Evolutionary conservation across 92 coral and sea anemone species (phyloP).

Genomic region (Paragorgia papillata): DNA sequence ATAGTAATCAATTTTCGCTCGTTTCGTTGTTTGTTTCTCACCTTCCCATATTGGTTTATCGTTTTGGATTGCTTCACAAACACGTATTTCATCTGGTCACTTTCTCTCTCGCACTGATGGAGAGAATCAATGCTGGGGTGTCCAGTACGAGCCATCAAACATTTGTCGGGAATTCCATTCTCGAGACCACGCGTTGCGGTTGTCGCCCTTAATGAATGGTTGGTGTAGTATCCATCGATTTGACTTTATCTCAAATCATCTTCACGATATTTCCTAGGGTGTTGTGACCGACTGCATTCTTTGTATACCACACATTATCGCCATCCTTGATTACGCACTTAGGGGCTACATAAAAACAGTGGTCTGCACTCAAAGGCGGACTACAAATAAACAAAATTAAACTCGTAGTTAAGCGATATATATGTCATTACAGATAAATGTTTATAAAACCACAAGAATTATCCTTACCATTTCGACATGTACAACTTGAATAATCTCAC

Average conservation of each 20-base stretch:
- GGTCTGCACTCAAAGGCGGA: slow-evolving; percentile 1
- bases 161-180: slow-evolving; percentile 49
- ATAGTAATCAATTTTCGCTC: slow-evolving; percentile 3
- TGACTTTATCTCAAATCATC: slow-evolving; percentile 34
- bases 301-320: slow-evolving; percentile 26
- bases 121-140: slow-evolving; percentile 45
- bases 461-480: slow-evolving; percentile 38
- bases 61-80: slow-evolving; percentile 15
- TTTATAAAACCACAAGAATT: slow-evolving; percentile 25
- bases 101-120: slow-evolving; percentile 34
- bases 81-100: slow-evolving; percentile 8
- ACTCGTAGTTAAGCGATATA: neutral
- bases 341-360: neutral
- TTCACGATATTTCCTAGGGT: slow-evolving; percentile 38
- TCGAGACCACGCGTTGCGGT: slow-evolving; percentile 54
- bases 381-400: neutral
- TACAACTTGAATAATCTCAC: slow-evolving; percentile 50
- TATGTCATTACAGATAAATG: slow-evolving; percentile 39
- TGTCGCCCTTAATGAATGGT: slow-evolving; percentile 52
- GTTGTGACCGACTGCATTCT: slow-evolving; percentile 52
- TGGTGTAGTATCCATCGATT: slow-evolving; percentile 30
- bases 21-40: neutral
- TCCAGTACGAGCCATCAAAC: slow-evolving; percentile 50
- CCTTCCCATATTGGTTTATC: slow-evolving; percentile 8
- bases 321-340: slow-evolving; percentile 6